These are phyloP conservation scores for Steatocranus sp. DNA, from an alignment of 2,797 vertebrate genomes.

Conservation along the genomic window DNA sequence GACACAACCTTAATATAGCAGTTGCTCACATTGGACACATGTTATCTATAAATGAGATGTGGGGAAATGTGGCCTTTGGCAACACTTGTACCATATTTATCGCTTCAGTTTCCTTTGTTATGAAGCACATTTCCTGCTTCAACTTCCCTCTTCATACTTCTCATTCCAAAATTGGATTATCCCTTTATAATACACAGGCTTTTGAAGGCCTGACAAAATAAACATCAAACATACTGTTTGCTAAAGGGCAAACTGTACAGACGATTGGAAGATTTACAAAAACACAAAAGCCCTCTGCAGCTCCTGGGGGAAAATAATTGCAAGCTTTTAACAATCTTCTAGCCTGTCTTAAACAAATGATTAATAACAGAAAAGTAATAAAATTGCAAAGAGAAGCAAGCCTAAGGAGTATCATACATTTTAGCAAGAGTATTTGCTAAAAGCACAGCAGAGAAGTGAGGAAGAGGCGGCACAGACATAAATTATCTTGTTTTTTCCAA, in stretches of 20 bases:
- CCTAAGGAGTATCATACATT: background rate
- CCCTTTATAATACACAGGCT: background rate
- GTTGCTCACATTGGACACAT: background rate
- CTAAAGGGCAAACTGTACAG: constrained; percentile 11
- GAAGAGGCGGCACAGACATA: background rate
- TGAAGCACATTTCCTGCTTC: background rate
- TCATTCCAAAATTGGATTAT: constrained; percentile 35
- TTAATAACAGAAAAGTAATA: background rate
- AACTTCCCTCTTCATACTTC: background rate
- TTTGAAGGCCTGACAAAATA: constrained; percentile 44
- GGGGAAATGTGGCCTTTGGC: background rate
- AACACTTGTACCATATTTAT: constrained; percentile 7
- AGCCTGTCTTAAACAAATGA: background rate
- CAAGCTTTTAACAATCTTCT: background rate
- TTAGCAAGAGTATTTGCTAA: background rate
- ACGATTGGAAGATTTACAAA: constrained; percentile 4
- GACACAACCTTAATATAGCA: background rate
- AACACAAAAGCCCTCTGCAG: background rate
- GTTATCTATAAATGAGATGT: background rate
- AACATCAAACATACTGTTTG: constrained; percentile 31
- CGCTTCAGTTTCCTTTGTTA: background rate
- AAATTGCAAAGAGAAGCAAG: background rate
- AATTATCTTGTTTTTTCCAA: background rate
- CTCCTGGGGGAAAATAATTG: background rate
- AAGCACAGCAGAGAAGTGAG: background rate